Evolutionary conservation across 2,113 vertebrate genomes (phyloP), one percentile per base, ranked within the genome.

Genomic region (Callaeas wilsoni): DNA sequence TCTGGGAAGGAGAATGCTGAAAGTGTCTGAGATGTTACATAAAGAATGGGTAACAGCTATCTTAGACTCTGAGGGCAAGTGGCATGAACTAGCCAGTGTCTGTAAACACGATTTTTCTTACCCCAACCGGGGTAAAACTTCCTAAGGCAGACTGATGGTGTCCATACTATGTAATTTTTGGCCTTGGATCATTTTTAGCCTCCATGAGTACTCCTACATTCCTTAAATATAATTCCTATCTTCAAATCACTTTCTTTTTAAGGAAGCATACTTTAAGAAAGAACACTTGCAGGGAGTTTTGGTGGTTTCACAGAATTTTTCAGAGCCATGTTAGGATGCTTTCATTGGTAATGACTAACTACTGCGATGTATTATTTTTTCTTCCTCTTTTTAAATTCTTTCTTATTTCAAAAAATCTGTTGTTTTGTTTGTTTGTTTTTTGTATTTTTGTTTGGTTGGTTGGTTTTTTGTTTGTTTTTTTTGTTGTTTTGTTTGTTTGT

Each of bases 211-310:
- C 21, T 76, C 9, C 16, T 49, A 33, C 6, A n/a, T 12, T 18
- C 32, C 19, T 79, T 37, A 75, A 55, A 62, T 3, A 19, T 42
- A 37, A 39, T 49, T 84, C 12, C 4, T 50, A 3, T 63, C 18
- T 90, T 64, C 41, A 84, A 25, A 50, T 55, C 39, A 64, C 35
- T 14, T 19, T 55, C 30, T 23, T 50, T 65, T 46, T 90, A 49
- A 52, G 26, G 57, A 60, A 41, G 12, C 3, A 25, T 4, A 5
- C 3, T 33, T 42, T 52, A 30, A 10, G 21, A 80, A 79, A 60
- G 6, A 3, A 37, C 0, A 8, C 5, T 60, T 53, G 12, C 1
- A 0, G 10, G 17, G 11, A 4, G 1, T 35, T 59, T 64, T 64
- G 3, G 2, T 70, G 20, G 5, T 41, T 84, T 49, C 41, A 62